A percentile compares a stretch with the other conserved stretches of the same genome.
Evolutionary conservation across 1,140 invertebrate species (phyloP).

Genomic region (Piezodorus guildinii): DNA sequence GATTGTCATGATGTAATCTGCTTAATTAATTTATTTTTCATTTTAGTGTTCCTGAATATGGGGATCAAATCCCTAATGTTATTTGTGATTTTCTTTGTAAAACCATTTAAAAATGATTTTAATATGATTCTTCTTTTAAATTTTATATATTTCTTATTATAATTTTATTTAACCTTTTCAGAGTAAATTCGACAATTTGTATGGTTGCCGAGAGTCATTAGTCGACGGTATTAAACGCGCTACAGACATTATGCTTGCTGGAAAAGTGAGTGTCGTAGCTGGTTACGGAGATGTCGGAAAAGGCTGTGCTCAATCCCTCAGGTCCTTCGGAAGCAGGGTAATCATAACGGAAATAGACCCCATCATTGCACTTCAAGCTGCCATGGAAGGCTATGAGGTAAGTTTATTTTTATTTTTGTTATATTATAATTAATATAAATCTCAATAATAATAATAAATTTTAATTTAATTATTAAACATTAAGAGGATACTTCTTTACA

Average conservation of each 20-base stretch:
- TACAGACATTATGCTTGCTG: conserved; percentile 97
- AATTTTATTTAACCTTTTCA: conserved; percentile 35
- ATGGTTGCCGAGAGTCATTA: conserved; percentile 95
- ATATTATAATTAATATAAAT: too few species aligned
- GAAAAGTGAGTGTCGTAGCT: conserved; percentile 94
- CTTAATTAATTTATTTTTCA: too few species aligned
- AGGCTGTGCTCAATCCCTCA: conserved; percentile 90
- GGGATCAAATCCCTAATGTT: too few species aligned
- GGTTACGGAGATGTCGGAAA: conserved; percentile 99
- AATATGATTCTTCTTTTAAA: too few species aligned
- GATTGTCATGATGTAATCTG: too few species aligned
- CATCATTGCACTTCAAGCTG: conserved; percentile 94
- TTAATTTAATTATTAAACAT: too few species aligned
- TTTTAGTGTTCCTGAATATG: too few species aligned
- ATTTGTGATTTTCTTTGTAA: too few species aligned
- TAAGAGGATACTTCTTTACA: too few species aligned
- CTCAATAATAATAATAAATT: too few species aligned
- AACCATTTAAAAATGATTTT: too few species aligned
- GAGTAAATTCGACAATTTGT: conserved; percentile 99
- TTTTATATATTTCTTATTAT: too few species aligned
- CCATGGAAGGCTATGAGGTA: conserved; percentile 94
- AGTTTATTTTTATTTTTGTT: background rate
- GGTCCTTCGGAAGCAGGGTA: conserved; percentile 89
- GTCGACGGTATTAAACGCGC: conserved; percentile 98
- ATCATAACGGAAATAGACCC: conserved; percentile 98